Evolutionary conservation across 2,888 invertebrate genomes (phyloP), one percentile per base, ranked within the genome.

Genomic region (Stegophylla sp.): DNA sequence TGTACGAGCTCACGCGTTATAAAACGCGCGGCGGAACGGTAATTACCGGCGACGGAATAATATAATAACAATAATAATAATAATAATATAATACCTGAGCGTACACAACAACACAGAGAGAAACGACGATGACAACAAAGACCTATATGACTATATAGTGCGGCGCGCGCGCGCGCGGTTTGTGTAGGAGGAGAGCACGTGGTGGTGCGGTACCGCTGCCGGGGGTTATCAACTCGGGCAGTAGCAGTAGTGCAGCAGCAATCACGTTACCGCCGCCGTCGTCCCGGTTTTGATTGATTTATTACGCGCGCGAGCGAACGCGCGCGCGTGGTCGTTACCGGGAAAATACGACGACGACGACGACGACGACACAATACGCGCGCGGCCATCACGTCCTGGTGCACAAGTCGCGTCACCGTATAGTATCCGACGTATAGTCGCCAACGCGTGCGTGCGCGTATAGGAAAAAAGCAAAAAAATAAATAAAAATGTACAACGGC

Each of bases 271-370:
- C 53, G 45, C 12, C 9, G n/a, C 17, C 20, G 61, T 15, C 63
- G 74, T 75, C 63, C 74, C 34, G 76, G 45, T 77, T 77, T 69
- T 77, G 77, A 77, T 77, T 77, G 77, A 77, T 77, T 77, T 77
- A 77, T 77, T 77, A 69, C 77, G 41, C 34, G 51, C 15, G 26
- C 72, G 59, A n/a, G 51, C n/a, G 34, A 41, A 45, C 53, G 34
- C 56, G 41, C 41, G 56, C 51, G 20, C 72, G 56, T 17, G 56
- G 63, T 64, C 74, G 63, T 64, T 75, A 75, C 74, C 74, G 63
- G 63, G 74, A 75, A 75, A 34, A 75, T 75, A 41, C 66, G 26
- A 45, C 69, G 69, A 28, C n/a, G 17, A 28, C 7, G n/a, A 43
- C 28, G 7, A 45, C 28, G 28, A 61, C 20, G 12, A 4, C 45